phyloP scores from a whole-genome alignment of 1,140 invertebrate species.

The Trigoniulus corallinus region DNA sequence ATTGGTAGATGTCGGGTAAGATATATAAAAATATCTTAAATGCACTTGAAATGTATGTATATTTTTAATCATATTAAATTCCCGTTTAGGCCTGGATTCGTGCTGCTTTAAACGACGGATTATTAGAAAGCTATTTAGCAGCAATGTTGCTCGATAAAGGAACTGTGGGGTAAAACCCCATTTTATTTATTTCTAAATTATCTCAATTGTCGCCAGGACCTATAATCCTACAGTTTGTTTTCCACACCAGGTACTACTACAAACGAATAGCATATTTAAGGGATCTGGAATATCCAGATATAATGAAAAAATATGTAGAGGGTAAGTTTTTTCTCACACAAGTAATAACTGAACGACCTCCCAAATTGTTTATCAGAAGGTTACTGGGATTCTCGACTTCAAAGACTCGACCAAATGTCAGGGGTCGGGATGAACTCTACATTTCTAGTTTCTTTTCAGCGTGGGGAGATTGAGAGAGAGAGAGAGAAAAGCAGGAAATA shows the following conservation, averaged over 20 bases:
- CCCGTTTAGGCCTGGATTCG: constrained; percentile 53
- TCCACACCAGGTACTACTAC: constrained; percentile 7
- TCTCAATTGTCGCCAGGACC: neutral
- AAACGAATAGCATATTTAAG: constrained; percentile 1
- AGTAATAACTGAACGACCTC: too few species aligned
- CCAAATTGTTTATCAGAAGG: too few species aligned
- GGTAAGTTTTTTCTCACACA: constrained; percentile 2
- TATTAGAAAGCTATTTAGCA: constrained; percentile 67
- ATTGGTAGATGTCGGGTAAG: constrained; percentile 62
- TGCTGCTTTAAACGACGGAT: constrained; percentile 67
- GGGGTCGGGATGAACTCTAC: too few species aligned
- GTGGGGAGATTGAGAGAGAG: neutral
- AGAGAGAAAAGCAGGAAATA: neutral
- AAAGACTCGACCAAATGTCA: too few species aligned
- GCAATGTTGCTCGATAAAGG: constrained; percentile 50
- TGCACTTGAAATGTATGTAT: neutral
- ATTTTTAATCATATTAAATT: neutral
- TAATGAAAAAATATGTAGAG: constrained; percentile 6
- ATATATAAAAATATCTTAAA: too few species aligned
- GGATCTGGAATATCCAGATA: constrained; percentile 8
- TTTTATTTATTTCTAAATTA: neutral
- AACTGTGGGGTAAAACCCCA: constrained; percentile 27
- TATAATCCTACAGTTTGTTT: neutral
- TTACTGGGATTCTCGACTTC: too few species aligned
- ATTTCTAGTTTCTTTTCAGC: too few species aligned